Conservation (phyloP, 2,797 vertebrate species). For the Argyrosomus regius region DNA sequence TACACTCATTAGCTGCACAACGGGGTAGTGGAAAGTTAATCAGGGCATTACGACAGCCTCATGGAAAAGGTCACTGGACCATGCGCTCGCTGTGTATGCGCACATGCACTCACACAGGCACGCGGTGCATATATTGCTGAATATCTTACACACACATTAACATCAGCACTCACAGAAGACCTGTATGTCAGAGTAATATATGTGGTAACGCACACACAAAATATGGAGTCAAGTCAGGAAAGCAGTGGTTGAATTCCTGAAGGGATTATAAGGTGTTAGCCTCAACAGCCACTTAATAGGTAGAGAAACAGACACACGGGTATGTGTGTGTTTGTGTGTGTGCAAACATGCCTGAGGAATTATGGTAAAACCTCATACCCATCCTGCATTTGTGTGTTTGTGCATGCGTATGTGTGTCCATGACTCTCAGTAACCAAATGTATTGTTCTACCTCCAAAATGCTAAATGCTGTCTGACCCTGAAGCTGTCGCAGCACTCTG, state of each 20-base stretch:
- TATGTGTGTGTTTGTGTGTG: not conserved
- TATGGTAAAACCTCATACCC: not conserved
- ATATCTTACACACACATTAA: not conserved
- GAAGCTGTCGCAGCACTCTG: conserved; percentile 32
- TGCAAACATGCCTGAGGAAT: conserved; percentile 6
- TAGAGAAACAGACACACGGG: not conserved
- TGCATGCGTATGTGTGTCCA: not conserved
- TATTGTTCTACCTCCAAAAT: conserved; percentile 44
- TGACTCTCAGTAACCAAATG: conserved; percentile 8
- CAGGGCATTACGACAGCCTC: conserved; percentile 51
- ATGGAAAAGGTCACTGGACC: conserved; percentile 43
- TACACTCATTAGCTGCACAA: conserved; percentile 48
- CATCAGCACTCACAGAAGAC: not conserved
- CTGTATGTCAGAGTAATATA: not conserved
- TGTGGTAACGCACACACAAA: not conserved
- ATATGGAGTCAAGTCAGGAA: conserved; percentile 9
- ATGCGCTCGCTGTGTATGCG: not conserved
- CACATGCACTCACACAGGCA: not conserved
- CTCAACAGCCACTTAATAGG: not conserved
- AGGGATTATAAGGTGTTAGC: conserved; percentile 31
- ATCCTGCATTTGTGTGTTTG: not conserved
- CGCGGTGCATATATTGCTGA: not conserved
- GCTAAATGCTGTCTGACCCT: conserved; percentile 55
- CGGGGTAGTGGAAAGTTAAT: conserved; percentile 69
- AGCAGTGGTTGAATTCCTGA: conserved; percentile 24